These are phyloP conservation scores for Huso huso DNA, from an alignment of 2,797 vertebrate species.

Conservation along the genomic window DNA sequence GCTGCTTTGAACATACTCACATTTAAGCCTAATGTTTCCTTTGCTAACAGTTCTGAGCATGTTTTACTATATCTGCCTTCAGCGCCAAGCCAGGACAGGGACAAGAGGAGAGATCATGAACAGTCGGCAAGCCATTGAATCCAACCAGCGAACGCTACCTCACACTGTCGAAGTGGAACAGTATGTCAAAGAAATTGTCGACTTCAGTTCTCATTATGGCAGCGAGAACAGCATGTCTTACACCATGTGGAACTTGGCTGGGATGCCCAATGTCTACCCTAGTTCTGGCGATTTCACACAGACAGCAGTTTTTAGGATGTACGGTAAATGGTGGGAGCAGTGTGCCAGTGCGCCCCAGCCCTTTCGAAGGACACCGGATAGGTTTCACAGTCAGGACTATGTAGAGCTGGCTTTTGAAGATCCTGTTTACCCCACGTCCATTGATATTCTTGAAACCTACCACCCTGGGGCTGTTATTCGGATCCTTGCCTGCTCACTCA, in stretches of 20 bases:
- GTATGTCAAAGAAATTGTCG: slow-evolving; percentile 92
- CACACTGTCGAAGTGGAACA: slow-evolving; percentile 84
- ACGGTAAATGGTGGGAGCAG: slow-evolving; percentile 90
- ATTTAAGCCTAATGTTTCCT: slow-evolving; percentile 72
- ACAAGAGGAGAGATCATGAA: slow-evolving; percentile 82
- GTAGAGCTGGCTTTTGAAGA: slow-evolving; percentile 93
- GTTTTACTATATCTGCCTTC: slow-evolving; percentile 99
- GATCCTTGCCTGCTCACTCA: slow-evolving; percentile 93
- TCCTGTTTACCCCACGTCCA: slow-evolving; percentile 86
- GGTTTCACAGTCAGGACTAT: slow-evolving; percentile 87
- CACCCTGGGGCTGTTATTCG: slow-evolving; percentile 90
- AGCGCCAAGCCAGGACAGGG: slow-evolving; percentile 90
- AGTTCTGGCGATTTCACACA: slow-evolving; percentile 97
- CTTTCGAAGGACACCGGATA: slow-evolving; percentile 73
- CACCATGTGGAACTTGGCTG: slow-evolving; percentile 97
- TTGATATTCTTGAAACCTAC: slow-evolving; percentile 93
- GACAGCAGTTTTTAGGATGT: slow-evolving; percentile 91
- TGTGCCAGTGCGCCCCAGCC: slow-evolving; percentile 71
- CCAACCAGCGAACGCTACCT: slow-evolving; percentile 76
- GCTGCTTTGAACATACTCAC: slow-evolving; percentile 27
- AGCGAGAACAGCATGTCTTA: slow-evolving; percentile 98
- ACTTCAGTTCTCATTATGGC: slow-evolving; percentile 98
- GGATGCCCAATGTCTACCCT: slow-evolving; percentile 89
- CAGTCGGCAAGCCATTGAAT: slow-evolving; percentile 81
- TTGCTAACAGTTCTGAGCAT: slow-evolving; percentile 98